These are phyloP conservation scores for Willowsia nigromaculata DNA, from an alignment of 2,888 invertebrate species.

Conservation along the genomic window DNA sequence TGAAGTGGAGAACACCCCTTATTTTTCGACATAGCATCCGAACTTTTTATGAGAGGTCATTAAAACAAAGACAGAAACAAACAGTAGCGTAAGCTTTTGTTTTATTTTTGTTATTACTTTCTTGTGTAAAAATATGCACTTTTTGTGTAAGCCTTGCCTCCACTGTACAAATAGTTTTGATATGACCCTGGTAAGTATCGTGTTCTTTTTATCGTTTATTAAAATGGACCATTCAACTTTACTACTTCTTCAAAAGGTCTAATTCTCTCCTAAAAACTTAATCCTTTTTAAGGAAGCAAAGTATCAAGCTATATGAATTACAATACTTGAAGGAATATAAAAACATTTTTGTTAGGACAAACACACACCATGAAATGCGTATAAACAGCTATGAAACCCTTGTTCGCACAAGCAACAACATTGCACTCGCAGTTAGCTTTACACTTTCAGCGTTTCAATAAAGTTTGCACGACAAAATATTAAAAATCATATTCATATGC, in stretches of 20 bases:
- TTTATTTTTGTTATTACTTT: not conserved
- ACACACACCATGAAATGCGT: too few species aligned
- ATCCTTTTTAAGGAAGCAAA: too few species aligned
- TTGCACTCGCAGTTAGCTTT: too few species aligned
- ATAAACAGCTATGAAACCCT: too few species aligned
- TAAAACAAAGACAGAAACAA: not conserved
- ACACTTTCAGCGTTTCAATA: too few species aligned
- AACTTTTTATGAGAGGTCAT: slow-evolving; percentile 39
- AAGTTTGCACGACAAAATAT: too few species aligned
- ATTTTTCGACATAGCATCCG: not conserved
- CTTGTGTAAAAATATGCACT: not conserved
- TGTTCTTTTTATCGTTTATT: not conserved
- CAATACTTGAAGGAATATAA: too few species aligned
- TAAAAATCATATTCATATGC: not conserved
- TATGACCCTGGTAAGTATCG: not conserved
- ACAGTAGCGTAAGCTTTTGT: not conserved
- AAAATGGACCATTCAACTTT: slow-evolving; percentile 2
- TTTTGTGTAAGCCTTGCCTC: not conserved
- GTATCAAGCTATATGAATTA: too few species aligned
- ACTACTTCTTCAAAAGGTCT: not conserved
- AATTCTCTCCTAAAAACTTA: not conserved
- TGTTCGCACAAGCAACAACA: too few species aligned
- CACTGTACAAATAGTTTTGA: not conserved
- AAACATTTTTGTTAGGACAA: too few species aligned
- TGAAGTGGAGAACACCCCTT: not conserved